Evolutionary conservation across 1,140 invertebrate genomes (phyloP).

Genomic region (Tetraneura akinire): DNA sequence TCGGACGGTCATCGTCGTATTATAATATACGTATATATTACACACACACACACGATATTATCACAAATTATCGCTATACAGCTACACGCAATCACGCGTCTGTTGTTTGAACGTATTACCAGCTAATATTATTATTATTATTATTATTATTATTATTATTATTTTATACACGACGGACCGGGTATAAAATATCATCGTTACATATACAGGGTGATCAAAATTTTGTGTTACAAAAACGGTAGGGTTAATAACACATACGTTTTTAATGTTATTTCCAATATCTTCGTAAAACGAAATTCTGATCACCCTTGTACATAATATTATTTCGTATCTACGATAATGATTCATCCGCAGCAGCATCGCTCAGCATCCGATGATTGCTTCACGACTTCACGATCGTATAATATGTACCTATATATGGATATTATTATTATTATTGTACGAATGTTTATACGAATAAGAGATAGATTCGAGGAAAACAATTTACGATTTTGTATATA

Average conservation of each 20-base stretch:
- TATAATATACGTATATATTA: too few relatives aligned
- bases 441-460: background rate
- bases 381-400: conserved; percentile 47
- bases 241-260: too few relatives aligned
- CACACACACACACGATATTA: background rate
- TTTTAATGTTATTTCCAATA: too few relatives aligned
- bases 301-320: too few relatives aligned
- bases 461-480: conserved; percentile 18
- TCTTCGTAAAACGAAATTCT: too few relatives aligned
- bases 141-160: background rate
- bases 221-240: too few relatives aligned
- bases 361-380: conserved; percentile 16
- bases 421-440: too few relatives aligned
- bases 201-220: too few relatives aligned
- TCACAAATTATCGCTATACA: conserved; percentile 51
- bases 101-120: conserved; percentile 43
- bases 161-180: conserved; percentile 4
- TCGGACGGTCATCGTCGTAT: conserved; percentile 25
- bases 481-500: conserved; percentile 46
- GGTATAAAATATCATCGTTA: too few relatives aligned
- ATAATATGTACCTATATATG: too few relatives aligned
- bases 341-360: conserved; percentile 14
- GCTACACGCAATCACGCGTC: conserved; percentile 49
- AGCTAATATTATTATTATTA: too few relatives aligned
- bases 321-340: too few relatives aligned